Base-by-base conservation (phyloP, 2,888 invertebrate genomes). In the Conus canariensis region DNA sequence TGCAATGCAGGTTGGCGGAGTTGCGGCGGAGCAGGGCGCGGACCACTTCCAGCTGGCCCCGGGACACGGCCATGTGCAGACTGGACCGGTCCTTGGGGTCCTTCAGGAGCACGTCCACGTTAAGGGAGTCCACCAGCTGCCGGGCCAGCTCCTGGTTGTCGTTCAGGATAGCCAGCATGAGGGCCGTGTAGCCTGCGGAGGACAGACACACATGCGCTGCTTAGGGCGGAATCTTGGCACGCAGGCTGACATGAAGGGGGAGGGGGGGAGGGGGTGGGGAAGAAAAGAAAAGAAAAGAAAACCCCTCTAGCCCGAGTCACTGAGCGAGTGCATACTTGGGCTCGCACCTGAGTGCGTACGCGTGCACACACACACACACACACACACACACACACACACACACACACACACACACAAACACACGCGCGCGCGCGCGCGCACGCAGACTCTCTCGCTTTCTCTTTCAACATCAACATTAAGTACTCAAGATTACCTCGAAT, bases 1-100 rank as follows among this genome's bases (percentile, higher is more conserved):
- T 94, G 56, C 93, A 92, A 88, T 95, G 94, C 22, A 94, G 92
- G 90, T 94, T 94, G 58, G 93, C 92, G 56, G 93, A 93, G 91
- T 93, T 94, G 90, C 91, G 92, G 59, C 91, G 91, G 0, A 95
- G 92, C 85, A 95, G 94, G 83, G 94, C 90, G 86, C 92, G 92
- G 9, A 93, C 93, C 10, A 94, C 91, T 25, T 94, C 95, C 14
- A 92, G 80, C 80, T 92, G 93, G 5, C 93, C 93, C 8, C 90
- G 91, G 9, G 92, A 90, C 10, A 94, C 94, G 22, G 94, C 92
- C 59, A 93, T 82, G 89, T 95, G 95, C 64, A 95, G 91, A 19
- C 94, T 92, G 9, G 94, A 94, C 91, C 93, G 92, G 16, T 93
- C 93, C 19, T 93, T 90, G 60, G 93, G 91, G 90, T 95, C 94